These are phyloP conservation scores for Athrips mouffetella DNA, from an alignment of 2,888 invertebrate species.

Conservation along the genomic window DNA sequence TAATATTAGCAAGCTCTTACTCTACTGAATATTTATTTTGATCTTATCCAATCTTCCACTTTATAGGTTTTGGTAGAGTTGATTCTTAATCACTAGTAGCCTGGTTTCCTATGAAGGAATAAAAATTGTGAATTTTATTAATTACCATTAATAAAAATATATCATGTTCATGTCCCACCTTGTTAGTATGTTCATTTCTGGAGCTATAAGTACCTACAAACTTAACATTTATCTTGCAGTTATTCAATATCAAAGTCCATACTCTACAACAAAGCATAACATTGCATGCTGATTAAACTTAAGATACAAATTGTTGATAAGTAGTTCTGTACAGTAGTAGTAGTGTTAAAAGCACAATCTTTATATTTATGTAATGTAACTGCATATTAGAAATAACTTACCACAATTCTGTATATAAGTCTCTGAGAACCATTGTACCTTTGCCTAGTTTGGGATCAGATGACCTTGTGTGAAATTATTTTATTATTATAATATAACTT, in stretches of 20 bases:
- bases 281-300: constrained; percentile 14
- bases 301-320: not conserved
- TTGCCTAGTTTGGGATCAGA: too few species aligned
- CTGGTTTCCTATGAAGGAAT: too few species aligned
- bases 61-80: too few species aligned
- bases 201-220: too few species aligned
- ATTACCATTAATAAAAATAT: too few species aligned
- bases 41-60: too few species aligned
- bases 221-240: not conserved
- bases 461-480: too few species aligned
- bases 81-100: too few species aligned
- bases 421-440: too few species aligned
- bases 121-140: too few species aligned
- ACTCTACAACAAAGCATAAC: constrained; percentile 10
- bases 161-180: not conserved
- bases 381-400: not conserved
- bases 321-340: constrained; percentile 4
- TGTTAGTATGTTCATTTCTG: constrained; percentile 4
- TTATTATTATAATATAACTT: not conserved
- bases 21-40: constrained; percentile 32
- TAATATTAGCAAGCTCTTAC: constrained; percentile 65
- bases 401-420: constrained; percentile 4
- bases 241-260: not conserved
- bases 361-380: constrained; percentile 26
- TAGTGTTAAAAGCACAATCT: constrained; percentile 36